Base-by-base conservation (phyloP, 2,113 vertebrate genomes). In the Upupa epops region DNA sequence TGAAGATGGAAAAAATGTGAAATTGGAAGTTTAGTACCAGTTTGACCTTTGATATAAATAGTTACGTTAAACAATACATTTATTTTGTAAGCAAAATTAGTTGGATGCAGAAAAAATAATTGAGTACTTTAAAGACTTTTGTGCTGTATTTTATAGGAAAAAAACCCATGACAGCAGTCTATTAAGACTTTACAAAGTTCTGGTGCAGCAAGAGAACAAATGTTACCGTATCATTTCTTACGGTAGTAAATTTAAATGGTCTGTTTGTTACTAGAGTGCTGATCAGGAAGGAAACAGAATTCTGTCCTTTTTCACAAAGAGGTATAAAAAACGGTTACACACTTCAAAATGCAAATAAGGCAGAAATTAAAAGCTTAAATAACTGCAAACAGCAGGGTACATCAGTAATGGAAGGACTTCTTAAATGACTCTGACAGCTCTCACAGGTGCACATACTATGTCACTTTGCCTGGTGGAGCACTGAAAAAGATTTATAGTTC, bases 231-330 rank as follows among this genome's bases (percentile, higher is more conserved):
- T 89, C 52, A 63, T 83, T 90, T 86, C 90, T 91, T 26, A 28
- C 1, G 8, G 80, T 88, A 94, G 40, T 86, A 95, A 94, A 93
- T 92, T 72, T 75, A 92, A 94, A 80, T 70, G 79, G 87, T 89
- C 87, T 95, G 94, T 24, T 93, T 90, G 61, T 94, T 94, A 90
- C 93, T 96, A 95, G 88, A 90, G 95, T 95, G 89, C 83, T 92
- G 95, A 96, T 97, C 96, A 96, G 93, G 88, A 97, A 97, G 95
- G 97, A 96, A 96, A 97, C 95, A 95, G 97, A 95, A 95, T 94
- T 96, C 96, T 96, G 96, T 96, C 96, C 95, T 97, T 94, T 98
- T 97, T 97, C 96, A 97, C 97, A 97, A 98, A 97, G 96, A 96
- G 71, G 64, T 56, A 84, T 96, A 79, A 76, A 95, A 12, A 94